phyloP scores from a whole-genome alignment of 1,140 invertebrate species.

The Monomorium pharaonis region DNA sequence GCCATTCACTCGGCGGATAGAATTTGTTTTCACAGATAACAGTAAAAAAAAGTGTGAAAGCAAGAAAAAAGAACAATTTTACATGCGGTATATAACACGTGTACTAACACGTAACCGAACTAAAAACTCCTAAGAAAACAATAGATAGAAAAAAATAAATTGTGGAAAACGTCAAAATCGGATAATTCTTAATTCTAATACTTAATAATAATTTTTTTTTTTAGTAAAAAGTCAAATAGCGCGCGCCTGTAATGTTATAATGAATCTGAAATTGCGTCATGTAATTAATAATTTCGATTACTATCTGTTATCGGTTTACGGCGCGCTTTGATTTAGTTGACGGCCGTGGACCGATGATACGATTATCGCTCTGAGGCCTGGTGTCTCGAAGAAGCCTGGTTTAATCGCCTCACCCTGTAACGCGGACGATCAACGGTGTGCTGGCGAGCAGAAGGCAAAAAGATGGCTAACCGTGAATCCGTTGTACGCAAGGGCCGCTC shows the following conservation, averaged over 20 bases:
- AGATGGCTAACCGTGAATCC: slow-evolving; percentile 60
- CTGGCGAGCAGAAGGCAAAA: slow-evolving; percentile 61
- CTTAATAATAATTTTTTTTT: no score
- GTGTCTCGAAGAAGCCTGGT: not conserved
- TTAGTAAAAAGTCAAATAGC: no score
- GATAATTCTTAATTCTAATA: not conserved
- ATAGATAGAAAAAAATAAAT: not conserved
- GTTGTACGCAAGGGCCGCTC: slow-evolving; percentile 46
- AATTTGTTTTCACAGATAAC: slow-evolving; percentile 5
- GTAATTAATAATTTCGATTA: slow-evolving; percentile 3
- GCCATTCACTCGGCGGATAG: slow-evolving; percentile 33
- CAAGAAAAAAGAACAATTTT: slow-evolving; percentile 46
- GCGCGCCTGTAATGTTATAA: no score
- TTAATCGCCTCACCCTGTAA: slow-evolving; percentile 31
- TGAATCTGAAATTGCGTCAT: slow-evolving; percentile 13
- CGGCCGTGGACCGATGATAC: not conserved
- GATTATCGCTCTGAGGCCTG: slow-evolving; percentile 27
- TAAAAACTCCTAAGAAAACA: not conserved
- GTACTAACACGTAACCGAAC: not conserved
- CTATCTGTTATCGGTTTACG: slow-evolving; percentile 2
- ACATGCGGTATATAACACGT: not conserved
- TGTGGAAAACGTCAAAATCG: not conserved
- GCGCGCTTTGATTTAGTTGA: not conserved
- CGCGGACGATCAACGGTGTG: slow-evolving; percentile 46
- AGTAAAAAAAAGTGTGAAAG: slow-evolving; percentile 34